Base-by-base conservation (phyloP, 2,113 vertebrate species). In the Sialia sialis region DNA sequence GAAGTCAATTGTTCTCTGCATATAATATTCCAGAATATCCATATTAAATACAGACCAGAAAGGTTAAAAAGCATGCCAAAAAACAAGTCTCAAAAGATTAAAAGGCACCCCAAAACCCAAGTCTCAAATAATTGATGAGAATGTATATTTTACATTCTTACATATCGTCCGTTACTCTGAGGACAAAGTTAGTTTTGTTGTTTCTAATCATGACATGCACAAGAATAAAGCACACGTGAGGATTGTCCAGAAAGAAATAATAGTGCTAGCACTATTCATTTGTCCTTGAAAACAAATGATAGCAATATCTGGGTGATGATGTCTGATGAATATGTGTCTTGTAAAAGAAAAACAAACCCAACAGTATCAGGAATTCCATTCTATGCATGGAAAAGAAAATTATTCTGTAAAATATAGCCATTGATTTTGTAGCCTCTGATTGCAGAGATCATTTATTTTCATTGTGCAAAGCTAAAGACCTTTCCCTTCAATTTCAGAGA, bases 1-100 rank as follows among this genome's bases (percentile, higher is more conserved):
- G 32, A 46, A 70, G 7, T 49, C 23, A 43, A 0, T 49, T 3
- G 0, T 56, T n/a, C 6, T 54, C 11, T 48, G 26, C 7, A 0
- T 43, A 16, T 41, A 63, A n/a, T 3, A 44, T 23, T 7, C 20
- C 41, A 27, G 5, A 44, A 41, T 69, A 52, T 5, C 2, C 10
- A 60, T 11, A 41, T 58, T 58, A 72, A 82, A 59, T 10, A 56
- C 52, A 68, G 7, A 51, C 4, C 10, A 15, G 52, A 54, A 54
- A 46, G 2, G 20, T 32, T 16, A 0, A 38, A 43, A 67, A 43
- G 2, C 11, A 9, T 23, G 10, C 10, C 1, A 5, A 51, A 62
- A 46, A 7, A 0, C 3, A 51, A 3, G 2, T 26, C 23, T 49
- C 23, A 51, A 51, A 51, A 46, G 44, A 22, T 22, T 46, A 46